Base-by-base conservation (phyloP, 2,797 vertebrate species). In the Aratinga solstitialis region DNA sequence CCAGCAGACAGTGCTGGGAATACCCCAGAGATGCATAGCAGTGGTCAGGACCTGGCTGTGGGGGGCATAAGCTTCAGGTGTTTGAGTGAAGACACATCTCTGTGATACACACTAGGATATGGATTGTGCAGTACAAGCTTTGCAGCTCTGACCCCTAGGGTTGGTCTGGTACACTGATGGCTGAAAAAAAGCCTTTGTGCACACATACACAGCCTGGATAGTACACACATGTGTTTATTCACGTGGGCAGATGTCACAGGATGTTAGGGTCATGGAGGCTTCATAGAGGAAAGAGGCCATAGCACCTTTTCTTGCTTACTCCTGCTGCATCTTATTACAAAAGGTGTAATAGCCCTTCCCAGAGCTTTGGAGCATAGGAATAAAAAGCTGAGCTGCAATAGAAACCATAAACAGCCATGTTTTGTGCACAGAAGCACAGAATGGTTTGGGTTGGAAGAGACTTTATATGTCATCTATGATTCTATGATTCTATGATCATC, bases 1-100 rank as follows among this genome's bases (percentile, higher is more conserved):
- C 32, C 66, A 56, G 66, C 4, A 24, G 58, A 5, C 0, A 0
- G 30, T 26, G 51, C 12, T 2, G 1, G 50, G 27, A 51, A 2
- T 27, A 13, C 2, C 38, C 10, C 0, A 1, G 47, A 13, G 32
- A 22, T 3, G 7, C 29, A 8, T 1, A 47, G 67, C 47, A 3
- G 34, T 1, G 29, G 40, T 36, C 78, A 22, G 68, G 50, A 34
- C 32, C n/a, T 11, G 51, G 24, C 71, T 14, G 1, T 1, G 4
- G n/a, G 26, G 53, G 19, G 38, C n/a, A 14, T 2, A 29, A 1
- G 2, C 29, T 12, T 0, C 0, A 3, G 11, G 3, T 4, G 9
- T 40, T 58, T 2, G 42, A 27, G 54, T 0, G 0, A 45, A 38
- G 32, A 8, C 0, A 0, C 4, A 0, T 62, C 30, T 42, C 45